Percentiles rank a stretch among this genome's conserved stretches.
These are phyloP conservation scores for Eurypyga helias DNA, from an alignment of 2,113 vertebrate species.

Conservation along the genomic window DNA sequence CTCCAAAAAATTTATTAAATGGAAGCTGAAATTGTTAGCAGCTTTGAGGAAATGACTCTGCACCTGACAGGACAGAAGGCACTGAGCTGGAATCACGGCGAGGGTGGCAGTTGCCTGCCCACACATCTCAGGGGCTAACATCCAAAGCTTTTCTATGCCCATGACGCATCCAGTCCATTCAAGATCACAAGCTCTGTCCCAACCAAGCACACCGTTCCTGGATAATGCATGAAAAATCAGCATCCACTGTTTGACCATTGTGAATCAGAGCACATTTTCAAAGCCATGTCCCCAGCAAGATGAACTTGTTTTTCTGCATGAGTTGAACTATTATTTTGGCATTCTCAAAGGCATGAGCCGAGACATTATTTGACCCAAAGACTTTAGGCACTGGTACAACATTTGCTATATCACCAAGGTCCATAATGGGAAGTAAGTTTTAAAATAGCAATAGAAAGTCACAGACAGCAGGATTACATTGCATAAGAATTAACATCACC, in stretches of 20 bases:
- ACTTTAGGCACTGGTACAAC: conserved; percentile 22
- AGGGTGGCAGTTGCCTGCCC: background rate
- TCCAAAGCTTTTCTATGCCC: background rate
- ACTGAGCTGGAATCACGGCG: background rate
- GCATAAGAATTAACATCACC: conserved; percentile 1
- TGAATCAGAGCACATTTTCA: conserved; percentile 42
- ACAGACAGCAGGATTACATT: conserved; percentile 28
- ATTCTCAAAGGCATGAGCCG: background rate
- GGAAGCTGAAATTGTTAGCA: background rate
- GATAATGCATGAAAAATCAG: conserved; percentile 21
- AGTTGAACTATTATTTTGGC: conserved; percentile 35
- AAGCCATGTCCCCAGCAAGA: conserved; percentile 14
- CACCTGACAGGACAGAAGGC: background rate
- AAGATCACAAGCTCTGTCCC: background rate
- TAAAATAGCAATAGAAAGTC: conserved; percentile 50
- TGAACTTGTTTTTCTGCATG: conserved; percentile 33
- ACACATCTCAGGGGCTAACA: background rate
- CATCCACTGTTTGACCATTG: background rate
- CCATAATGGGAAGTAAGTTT: conserved; percentile 52
- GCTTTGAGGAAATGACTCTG: background rate
- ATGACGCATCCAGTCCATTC: background rate
- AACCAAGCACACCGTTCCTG: background rate
- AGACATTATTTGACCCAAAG: conserved; percentile 40
- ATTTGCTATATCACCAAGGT: background rate
- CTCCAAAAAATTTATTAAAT: background rate